These are phyloP conservation scores for Gobio occitaniae DNA, from an alignment of 2,797 vertebrate genomes.

Conservation along the genomic window DNA sequence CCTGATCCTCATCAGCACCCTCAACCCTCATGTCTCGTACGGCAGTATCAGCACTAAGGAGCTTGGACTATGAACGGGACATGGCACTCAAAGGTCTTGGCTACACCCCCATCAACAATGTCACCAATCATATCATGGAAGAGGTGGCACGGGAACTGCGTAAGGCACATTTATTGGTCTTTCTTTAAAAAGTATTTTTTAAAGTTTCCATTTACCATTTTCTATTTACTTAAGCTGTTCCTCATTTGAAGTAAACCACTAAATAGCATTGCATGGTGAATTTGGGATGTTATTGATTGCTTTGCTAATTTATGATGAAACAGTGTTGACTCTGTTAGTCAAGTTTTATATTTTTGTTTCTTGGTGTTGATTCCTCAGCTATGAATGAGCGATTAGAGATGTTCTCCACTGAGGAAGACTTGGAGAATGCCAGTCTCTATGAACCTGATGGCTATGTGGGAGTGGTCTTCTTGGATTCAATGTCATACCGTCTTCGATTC, in stretches of 20 bases:
- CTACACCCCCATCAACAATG: slow-evolving; percentile 85
- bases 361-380: slow-evolving; percentile 61
- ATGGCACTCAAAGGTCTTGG: slow-evolving; percentile 78
- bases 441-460: slow-evolving; percentile 84
- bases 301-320: not conserved
- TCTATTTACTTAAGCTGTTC: not conserved
- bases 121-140: slow-evolving; percentile 88
- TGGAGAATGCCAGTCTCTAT: slow-evolving; percentile 85
- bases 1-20: slow-evolving; percentile 79
- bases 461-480: slow-evolving; percentile 85
- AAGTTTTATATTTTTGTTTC: not conserved
- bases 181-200: not conserved
- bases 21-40: slow-evolving; percentile 81
- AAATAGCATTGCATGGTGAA: not conserved
- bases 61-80: slow-evolving; percentile 69
- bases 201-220: not conserved
- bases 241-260: not conserved
- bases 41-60: slow-evolving; percentile 73
- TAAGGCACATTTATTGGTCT: slow-evolving; percentile 62
- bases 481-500: slow-evolving; percentile 90
- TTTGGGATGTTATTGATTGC: not conserved
- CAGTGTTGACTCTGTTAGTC: not conserved
- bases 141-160: slow-evolving; percentile 81
- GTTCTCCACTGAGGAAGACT: slow-evolving; percentile 85
- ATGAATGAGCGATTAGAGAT: slow-evolving; percentile 74